Conservation (phyloP, 1,140 invertebrate species). For the Papilio polyxenes region DNA sequence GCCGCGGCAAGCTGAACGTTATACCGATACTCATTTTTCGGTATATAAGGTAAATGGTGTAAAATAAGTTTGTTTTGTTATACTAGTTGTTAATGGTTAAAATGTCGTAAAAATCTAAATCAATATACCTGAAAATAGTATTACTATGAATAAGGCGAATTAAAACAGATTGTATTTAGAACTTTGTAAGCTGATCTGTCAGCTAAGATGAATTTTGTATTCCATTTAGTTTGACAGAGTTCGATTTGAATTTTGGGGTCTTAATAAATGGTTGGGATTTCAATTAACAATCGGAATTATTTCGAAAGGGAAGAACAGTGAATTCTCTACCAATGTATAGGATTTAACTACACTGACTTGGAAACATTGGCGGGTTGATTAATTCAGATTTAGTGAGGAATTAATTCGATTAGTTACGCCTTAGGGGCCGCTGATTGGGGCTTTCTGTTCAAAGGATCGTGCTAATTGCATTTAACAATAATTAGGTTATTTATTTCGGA, state of each 20-base stretch:
- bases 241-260: neutral
- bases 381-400: slow-evolving; percentile 44
- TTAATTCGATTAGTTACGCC: slow-evolving; percentile 44
- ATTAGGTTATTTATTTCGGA: slow-evolving; percentile 37
- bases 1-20: slow-evolving; percentile 82
- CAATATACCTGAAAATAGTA: neutral
- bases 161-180: neutral
- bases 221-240: slow-evolving; percentile 19
- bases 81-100: no score
- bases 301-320: slow-evolving; percentile 26
- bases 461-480: slow-evolving; percentile 39
- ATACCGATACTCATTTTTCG: slow-evolving; percentile 83
- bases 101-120: neutral
- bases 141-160: neutral
- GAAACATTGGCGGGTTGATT: slow-evolving; percentile 43
- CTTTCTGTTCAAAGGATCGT: slow-evolving; percentile 40
- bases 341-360: slow-evolving; percentile 37
- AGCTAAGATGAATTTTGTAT: slow-evolving; percentile 21
- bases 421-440: slow-evolving; percentile 40
- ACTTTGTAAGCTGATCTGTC: slow-evolving; percentile 1
- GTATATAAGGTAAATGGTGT: slow-evolving; percentile 82
- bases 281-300: slow-evolving; percentile 26
- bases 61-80: no score
- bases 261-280: slow-evolving; percentile 26
- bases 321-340: slow-evolving; percentile 11